Evolutionary conservation across 2,113 vertebrate genomes (phyloP).

Genomic region (Oplegnathus fasciatus): DNA sequence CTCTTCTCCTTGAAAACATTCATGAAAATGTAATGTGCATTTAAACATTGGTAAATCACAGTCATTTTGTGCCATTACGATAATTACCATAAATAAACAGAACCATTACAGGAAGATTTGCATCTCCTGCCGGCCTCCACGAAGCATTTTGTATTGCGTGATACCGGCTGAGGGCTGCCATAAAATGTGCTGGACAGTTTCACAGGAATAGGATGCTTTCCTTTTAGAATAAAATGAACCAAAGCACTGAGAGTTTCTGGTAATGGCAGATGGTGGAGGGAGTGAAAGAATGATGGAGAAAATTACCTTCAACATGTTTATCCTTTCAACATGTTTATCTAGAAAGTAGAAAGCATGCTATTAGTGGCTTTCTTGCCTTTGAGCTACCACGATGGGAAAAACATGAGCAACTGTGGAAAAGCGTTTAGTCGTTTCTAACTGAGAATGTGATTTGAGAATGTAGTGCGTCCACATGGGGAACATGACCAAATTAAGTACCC

Average conservation of each 20-base stretch:
- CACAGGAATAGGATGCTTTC: not conserved
- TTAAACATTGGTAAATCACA: conserved; percentile 60
- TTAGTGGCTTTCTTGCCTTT: not conserved
- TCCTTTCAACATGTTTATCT: conserved; percentile 6
- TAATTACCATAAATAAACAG: conserved; percentile 71
- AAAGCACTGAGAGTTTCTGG: conserved; percentile 1
- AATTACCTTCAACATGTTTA: conserved; percentile 24
- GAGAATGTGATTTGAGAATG: not conserved
- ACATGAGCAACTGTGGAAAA: not conserved
- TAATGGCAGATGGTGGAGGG: not conserved
- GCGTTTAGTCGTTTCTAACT: not conserved
- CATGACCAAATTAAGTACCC: too few species aligned
- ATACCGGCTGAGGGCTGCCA: not conserved
- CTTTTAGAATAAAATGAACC: conserved; percentile 25
- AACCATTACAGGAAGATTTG: conserved; percentile 66
- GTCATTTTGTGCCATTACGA: conserved; percentile 63
- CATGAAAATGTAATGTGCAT: conserved; percentile 38
- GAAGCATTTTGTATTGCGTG: conserved; percentile 1
- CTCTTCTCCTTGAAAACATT: conserved; percentile 20
- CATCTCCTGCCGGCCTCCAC: conserved; percentile 17
- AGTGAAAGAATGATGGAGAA: not conserved
- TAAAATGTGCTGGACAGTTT: conserved; percentile 22
- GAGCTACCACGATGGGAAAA: not conserved
- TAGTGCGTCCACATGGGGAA: not conserved
- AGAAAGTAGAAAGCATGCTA: not conserved